These are phyloP conservation scores for Epinephelus fuscoguttatus DNA, from an alignment of 2,113 vertebrate genomes.

Conservation along the genomic window DNA sequence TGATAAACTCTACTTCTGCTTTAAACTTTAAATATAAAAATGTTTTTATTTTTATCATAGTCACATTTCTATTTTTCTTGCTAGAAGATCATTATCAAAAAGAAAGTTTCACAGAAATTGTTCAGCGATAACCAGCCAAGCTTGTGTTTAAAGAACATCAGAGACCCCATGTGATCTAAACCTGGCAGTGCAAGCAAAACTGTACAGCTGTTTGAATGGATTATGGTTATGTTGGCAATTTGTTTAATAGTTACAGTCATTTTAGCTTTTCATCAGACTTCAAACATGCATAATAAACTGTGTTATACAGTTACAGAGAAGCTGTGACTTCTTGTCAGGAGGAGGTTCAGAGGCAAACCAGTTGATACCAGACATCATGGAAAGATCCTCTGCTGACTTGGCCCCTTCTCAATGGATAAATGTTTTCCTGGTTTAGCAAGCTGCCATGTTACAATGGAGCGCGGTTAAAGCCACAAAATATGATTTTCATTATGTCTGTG, in stretches of 20 bases:
- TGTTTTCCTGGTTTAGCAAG: slow-evolving; percentile 59
- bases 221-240: background rate
- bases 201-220: background rate
- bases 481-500: slow-evolving; percentile 78
- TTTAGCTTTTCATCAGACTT: slow-evolving; percentile 12
- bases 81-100: background rate
- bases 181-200: slow-evolving; percentile 57
- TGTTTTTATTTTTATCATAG: background rate
- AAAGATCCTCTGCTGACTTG: slow-evolving; percentile 72
- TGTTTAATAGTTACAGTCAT: background rate
- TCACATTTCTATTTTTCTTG: background rate
- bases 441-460: slow-evolving; percentile 58
- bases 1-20: background rate
- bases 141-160: slow-evolving; percentile 57
- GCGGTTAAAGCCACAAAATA: slow-evolving; percentile 73
- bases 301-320: background rate
- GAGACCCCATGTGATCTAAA: slow-evolving; percentile 72
- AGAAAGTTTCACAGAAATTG: background rate
- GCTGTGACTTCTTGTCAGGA: slow-evolving; percentile 10
- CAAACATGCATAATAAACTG: background rate
- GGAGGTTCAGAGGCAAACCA: background rate
- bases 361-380: slow-evolving; percentile 59
- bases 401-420: slow-evolving; percentile 64
- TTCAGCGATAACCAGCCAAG: background rate
- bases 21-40: background rate